Base-by-base conservation (phyloP, 2,797 vertebrate species). In the Sphenodon punctatus region DNA sequence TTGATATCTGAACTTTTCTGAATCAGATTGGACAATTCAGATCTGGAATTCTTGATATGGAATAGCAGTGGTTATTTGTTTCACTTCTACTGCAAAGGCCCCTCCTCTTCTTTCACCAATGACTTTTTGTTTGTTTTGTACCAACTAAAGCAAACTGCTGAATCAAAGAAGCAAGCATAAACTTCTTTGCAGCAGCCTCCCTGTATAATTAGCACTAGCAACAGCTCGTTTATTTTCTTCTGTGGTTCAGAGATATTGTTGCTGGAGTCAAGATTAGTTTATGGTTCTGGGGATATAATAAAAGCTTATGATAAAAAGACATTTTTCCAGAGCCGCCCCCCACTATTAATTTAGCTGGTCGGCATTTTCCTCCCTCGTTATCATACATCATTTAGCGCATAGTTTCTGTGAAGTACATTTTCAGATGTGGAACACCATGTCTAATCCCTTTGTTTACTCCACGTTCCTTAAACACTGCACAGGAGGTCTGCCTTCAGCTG, bases 261-360 rank as follows among this genome's bases (percentile, higher is more conserved):
- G 11, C 67, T 43, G 49, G 25, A 85, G 88, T 92, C 88, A 82
- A 19, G 81, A 85, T 82, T 55, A 67, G 81, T 90, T 91, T 88
- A 59, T 88, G 87, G 81, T 85, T 77, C 71, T 86, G 67, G 79
- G 80, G 84, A 61, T 55, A 69, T 66, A 86, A 86, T 32, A 66
- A 84, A 75, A 70, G 73, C 72, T 92, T 84, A 84, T 91, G 73
- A 79, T 56, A 73, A 85, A 86, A 90, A 80, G 6, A 15, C 43
- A 13, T 88, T 92, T 91, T 87, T 87, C 92, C 86, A 90, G 75
- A 59, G 83, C 56, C 17, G 60, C 78, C 82, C 61, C 69, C 78
- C 85, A 73, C 82, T 6, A 2, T 80, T 82, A 84, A 86, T 90
- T 92, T 71, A 60, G 84, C 76, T 74, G 22, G 59, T 67, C 93